Evolutionary conservation across 2,797 vertebrate species (phyloP).

Genomic region (Channallabes apus): DNA sequence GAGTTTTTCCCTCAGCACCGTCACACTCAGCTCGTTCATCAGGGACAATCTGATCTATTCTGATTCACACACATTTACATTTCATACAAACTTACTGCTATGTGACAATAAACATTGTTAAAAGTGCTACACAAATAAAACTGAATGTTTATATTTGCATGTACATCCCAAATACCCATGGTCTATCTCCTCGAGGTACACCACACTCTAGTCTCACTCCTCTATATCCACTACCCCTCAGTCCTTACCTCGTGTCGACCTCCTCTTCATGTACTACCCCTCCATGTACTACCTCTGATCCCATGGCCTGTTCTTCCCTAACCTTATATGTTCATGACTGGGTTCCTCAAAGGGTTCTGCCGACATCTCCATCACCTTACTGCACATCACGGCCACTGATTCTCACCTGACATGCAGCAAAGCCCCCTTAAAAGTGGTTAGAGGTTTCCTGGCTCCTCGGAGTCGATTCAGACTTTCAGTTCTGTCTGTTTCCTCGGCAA

Average conservation of each 20-base stretch:
- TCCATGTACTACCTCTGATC: not conserved
- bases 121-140: too few relatives aligned
- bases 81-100: too few relatives aligned
- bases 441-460: slow-evolving; percentile 84
- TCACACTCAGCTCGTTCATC: too few relatives aligned
- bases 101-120: too few relatives aligned
- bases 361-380: not conserved
- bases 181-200: too few relatives aligned
- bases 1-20: too few relatives aligned
- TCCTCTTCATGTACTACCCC: not conserved
- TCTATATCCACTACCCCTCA: not conserved
- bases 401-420: slow-evolving; percentile 91
- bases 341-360: not conserved
- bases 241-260: not conserved
- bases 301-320: too few relatives aligned
- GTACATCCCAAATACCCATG: too few relatives aligned
- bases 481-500: slow-evolving; percentile 79
- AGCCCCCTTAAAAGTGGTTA: slow-evolving; percentile 88
- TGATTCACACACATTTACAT: too few relatives aligned
- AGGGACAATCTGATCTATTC: too few relatives aligned
- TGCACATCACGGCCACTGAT: not conserved
- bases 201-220: not conserved
- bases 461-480: slow-evolving; percentile 69
- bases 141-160: too few relatives aligned
- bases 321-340: too few relatives aligned